These are phyloP conservation scores for Eupeodes luniger DNA, from an alignment of 2,888 invertebrate genomes.

Conservation along the genomic window DNA sequence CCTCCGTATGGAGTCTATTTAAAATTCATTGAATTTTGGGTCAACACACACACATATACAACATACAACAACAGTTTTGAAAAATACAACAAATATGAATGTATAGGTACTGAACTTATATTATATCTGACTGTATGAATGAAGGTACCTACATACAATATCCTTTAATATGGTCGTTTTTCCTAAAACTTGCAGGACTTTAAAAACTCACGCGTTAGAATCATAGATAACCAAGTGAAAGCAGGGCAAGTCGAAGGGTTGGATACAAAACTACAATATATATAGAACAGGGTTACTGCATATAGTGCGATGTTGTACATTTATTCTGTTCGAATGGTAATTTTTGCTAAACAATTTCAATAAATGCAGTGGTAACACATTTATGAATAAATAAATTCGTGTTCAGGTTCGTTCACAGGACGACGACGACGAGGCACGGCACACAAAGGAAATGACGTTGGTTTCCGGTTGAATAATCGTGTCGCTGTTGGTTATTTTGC, in stretches of 20 bases:
- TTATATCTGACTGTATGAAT: no score
- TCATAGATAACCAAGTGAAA: background rate
- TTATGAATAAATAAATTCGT: constrained; percentile 76
- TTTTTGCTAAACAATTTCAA: constrained; percentile 76
- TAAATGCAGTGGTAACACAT: constrained; percentile 76
- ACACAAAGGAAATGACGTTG: constrained; percentile 50
- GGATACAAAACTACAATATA: no score
- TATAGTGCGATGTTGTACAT: constrained; percentile 70
- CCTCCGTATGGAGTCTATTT: constrained; percentile 49
- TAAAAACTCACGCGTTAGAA: constrained; percentile 17
- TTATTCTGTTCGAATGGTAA: constrained; percentile 77
- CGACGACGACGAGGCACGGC: background rate
- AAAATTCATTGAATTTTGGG: constrained; percentile 77
- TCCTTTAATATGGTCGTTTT: background rate
- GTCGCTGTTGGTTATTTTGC: constrained; percentile 56
- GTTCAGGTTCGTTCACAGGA: constrained; percentile 45
- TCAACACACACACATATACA: constrained; percentile 49
- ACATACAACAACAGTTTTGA: constrained; percentile 47
- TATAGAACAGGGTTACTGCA: background rate
- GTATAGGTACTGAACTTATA: no score
- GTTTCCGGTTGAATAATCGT: constrained; percentile 73
- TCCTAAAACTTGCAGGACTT: constrained; percentile 36
- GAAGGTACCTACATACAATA: background rate
- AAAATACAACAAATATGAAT: constrained; percentile 13
- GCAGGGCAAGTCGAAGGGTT: background rate